Conservation (phyloP, 2,888 invertebrate species). For the Enchytraeus crypticus region DNA sequence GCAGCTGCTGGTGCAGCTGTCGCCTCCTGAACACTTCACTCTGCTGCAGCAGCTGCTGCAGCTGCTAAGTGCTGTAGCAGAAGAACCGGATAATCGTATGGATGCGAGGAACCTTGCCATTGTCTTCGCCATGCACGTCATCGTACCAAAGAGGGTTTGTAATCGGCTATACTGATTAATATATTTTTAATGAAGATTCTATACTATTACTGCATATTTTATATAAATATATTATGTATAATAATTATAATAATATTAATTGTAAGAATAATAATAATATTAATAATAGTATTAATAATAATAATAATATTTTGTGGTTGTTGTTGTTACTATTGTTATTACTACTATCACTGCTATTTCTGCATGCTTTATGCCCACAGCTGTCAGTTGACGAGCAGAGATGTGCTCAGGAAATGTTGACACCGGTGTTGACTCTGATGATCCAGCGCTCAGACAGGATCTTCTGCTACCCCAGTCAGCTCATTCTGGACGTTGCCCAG, state of each 20-base stretch:
- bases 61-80: slow-evolving; percentile 4
- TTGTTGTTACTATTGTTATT: too few species aligned
- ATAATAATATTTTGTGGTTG: background rate
- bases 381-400: background rate
- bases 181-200: background rate
- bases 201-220: background rate
- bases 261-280: background rate
- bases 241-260: background rate
- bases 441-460: background rate
- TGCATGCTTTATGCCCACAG: background rate
- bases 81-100: slow-evolving; percentile 4
- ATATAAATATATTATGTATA: background rate
- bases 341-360: too few species aligned
- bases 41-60: slow-evolving; percentile 8
- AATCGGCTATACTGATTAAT: background rate
- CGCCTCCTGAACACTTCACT: slow-evolving; percentile 8
- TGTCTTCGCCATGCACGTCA: slow-evolving; percentile 13
- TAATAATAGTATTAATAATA: background rate
- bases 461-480: background rate
- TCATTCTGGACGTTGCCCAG: background rate
- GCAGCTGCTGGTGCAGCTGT: slow-evolving; percentile 13
- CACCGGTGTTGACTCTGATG: background rate
- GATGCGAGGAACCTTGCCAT: slow-evolving; percentile 4
- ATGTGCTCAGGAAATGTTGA: background rate
- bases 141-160: slow-evolving; percentile 13